Conservation (phyloP, 1,140 invertebrate species). For the Amyelois transitella region DNA sequence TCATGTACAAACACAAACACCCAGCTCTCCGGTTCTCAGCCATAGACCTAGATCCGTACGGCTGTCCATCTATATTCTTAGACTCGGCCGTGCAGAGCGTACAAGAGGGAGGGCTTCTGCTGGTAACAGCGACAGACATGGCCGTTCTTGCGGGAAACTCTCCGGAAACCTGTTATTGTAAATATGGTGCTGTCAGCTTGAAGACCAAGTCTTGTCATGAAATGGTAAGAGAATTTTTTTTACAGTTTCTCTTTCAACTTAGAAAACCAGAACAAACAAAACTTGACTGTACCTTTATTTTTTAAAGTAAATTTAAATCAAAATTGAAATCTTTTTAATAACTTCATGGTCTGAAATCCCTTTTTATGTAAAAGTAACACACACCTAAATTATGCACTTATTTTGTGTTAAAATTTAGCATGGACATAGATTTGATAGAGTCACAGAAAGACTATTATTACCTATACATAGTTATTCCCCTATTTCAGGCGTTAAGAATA, state of each 20-base stretch:
- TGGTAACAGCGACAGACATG: conserved; percentile 98
- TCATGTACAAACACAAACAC: conserved; percentile 87
- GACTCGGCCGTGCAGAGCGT: conserved; percentile 92
- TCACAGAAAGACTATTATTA: too few species aligned
- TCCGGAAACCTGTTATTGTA: conserved; percentile 93
- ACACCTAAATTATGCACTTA: too few species aligned
- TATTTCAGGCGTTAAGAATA: conserved; percentile 88
- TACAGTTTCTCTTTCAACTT: conserved; percentile 2
- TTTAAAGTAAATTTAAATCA: too few species aligned
- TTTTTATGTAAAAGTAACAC: too few species aligned
- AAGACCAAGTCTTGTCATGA: conserved; percentile 95
- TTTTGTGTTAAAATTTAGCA: too few species aligned
- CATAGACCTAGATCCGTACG: conserved; percentile 98
- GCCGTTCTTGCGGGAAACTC: conserved; percentile 96
- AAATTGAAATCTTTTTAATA: too few species aligned
- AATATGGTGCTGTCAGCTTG: conserved; percentile 95
- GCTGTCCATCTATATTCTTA: conserved; percentile 94
- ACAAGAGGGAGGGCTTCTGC: conserved; percentile 86
- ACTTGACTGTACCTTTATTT: too few species aligned
- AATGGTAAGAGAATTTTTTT: conserved; percentile 78
- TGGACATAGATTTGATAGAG: too few species aligned
- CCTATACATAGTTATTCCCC: not conserved
- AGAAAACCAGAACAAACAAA: too few species aligned
- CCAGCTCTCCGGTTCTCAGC: conserved; percentile 86
- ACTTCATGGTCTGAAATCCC: too few species aligned